Conservation (phyloP, 2,113 vertebrate species). For the Brienomyrus longianalis region DNA sequence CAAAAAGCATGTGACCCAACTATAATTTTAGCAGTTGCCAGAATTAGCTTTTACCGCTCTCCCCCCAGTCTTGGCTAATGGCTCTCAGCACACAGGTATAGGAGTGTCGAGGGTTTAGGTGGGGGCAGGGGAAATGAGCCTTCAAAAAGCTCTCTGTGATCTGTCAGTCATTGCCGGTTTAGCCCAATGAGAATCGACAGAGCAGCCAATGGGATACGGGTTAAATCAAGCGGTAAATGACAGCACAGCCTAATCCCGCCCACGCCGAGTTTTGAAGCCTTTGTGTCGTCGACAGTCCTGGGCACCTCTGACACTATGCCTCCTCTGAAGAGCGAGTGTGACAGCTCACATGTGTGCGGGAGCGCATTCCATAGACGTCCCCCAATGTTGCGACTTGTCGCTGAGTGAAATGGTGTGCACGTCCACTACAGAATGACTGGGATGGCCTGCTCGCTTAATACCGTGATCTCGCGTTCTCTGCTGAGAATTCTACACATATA, state of each 20-base stretch:
- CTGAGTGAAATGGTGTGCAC: not conserved
- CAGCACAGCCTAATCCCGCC: not conserved
- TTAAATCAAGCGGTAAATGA: not conserved
- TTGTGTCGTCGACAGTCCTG: not conserved
- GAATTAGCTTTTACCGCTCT: not conserved
- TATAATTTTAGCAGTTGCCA: not conserved
- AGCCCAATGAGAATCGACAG: not conserved
- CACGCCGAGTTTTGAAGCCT: not conserved
- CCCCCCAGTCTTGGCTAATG: not conserved
- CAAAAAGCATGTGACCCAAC: not conserved
- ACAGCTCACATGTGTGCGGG: not conserved
- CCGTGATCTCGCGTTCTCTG: not conserved
- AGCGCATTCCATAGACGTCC: not conserved
- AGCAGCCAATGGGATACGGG: not conserved
- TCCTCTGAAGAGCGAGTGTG: not conserved
- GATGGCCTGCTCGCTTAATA: not conserved
- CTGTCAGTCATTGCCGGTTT: not conserved
- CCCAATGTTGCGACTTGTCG: not conserved
- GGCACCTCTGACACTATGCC: not conserved
- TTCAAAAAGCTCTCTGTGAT: not conserved
- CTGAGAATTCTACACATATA: not conserved
- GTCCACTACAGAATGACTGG: not conserved
- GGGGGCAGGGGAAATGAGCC: not conserved
- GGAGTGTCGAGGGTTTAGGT: not conserved
- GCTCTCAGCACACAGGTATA: not conserved